phyloP scores from a whole-genome alignment of 2,797 vertebrate genomes.

The Halcyon leucocephala region DNA sequence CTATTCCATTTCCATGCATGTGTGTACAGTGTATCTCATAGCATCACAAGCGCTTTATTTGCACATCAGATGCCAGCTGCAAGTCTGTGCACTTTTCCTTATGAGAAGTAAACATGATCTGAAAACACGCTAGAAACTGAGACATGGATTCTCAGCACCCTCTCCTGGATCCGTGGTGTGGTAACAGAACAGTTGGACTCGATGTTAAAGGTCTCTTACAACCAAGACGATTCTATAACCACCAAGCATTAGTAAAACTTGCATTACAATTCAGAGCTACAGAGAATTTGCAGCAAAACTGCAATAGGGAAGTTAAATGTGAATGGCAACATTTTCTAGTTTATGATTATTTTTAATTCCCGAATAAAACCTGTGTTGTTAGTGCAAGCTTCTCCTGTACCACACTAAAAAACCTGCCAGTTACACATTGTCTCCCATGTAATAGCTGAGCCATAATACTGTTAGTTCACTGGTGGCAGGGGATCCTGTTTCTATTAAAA shows the following conservation, averaged over 20 bases:
- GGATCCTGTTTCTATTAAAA: not conserved
- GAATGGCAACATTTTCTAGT: not conserved
- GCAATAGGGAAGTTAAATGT: not conserved
- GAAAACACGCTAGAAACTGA: not conserved
- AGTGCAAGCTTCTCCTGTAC: not conserved
- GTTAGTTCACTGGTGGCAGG: not conserved
- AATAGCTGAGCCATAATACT: not conserved
- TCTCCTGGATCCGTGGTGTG: slow-evolving; percentile 10
- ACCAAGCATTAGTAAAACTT: not conserved
- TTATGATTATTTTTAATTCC: not conserved
- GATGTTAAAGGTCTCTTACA: not conserved
- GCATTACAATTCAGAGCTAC: not conserved
- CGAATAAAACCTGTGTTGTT: not conserved
- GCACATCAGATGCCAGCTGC: not conserved
- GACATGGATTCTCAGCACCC: slow-evolving; percentile 27
- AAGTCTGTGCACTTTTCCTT: not conserved
- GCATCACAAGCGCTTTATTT: not conserved
- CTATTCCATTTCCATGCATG: not conserved
- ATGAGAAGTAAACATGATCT: not conserved
- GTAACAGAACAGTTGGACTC: not conserved
- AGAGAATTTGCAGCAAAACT: not conserved
- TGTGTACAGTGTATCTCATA: not conserved
- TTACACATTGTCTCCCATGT: not conserved
- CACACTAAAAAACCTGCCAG: not conserved
- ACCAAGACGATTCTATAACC: not conserved